phyloP scores from a whole-genome alignment of 2,113 vertebrate species.

The Phrynocephalus versicolor region DNA sequence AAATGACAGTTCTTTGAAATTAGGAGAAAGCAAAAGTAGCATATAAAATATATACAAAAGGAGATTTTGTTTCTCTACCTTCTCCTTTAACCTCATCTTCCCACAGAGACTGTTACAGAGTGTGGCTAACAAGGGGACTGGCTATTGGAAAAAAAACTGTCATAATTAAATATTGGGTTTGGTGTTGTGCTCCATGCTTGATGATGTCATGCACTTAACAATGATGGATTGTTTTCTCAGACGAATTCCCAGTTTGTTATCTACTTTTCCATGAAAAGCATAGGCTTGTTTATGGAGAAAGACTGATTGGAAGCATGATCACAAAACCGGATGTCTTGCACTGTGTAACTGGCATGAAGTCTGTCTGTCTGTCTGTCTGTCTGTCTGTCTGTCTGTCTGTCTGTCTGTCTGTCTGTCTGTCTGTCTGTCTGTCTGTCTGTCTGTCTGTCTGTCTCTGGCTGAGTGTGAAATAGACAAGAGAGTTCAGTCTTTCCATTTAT shows the following conservation, averaged over 20 bases:
- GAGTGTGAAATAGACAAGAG: neutral
- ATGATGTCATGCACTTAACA: constrained; percentile 24
- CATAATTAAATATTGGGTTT: constrained; percentile 26
- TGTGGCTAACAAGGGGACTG: neutral
- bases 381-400: neutral
- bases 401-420: neutral
- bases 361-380: neutral
- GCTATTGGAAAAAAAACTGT: neutral
- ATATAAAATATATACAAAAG: fast-evolving
- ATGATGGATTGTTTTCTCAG: constrained; percentile 20
- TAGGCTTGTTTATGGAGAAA: neutral
- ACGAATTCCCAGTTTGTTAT: constrained; percentile 3
- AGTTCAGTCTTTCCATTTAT: neutral
- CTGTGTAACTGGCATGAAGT: neutral
- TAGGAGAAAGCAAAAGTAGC: neutral
- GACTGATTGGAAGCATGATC: constrained; percentile 2
- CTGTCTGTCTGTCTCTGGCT: too few relatives aligned
- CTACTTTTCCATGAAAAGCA: neutral
- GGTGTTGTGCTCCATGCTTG: neutral
- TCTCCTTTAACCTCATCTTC: constrained; percentile 3
- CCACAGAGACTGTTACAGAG: constrained; percentile 6
- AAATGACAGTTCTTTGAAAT: neutral
- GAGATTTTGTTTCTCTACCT: constrained; percentile 19
- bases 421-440: neutral
- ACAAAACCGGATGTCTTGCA: neutral